Evolutionary conservation across 2,888 invertebrate genomes (phyloP).

Genomic region (Dexiosoma caninum): DNA sequence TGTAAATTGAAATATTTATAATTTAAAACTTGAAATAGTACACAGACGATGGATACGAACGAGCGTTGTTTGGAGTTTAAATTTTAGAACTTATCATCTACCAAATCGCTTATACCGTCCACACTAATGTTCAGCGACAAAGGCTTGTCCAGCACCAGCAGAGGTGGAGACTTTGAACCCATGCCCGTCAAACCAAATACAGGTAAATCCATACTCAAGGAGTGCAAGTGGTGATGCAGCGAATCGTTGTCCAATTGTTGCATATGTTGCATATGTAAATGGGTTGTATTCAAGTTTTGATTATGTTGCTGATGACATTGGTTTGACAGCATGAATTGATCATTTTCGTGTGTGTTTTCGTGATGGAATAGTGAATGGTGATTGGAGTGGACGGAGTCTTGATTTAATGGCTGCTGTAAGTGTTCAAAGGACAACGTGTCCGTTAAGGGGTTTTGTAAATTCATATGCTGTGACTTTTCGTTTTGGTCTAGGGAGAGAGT

Average conservation of each 20-base stretch:
- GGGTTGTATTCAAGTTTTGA: slow-evolving; percentile 32
- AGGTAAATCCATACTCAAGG: slow-evolving; percentile 69
- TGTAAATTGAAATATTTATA: slow-evolving; percentile 27
- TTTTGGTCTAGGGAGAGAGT: slow-evolving; percentile 70
- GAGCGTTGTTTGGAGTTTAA: not conserved
- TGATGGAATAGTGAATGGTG: slow-evolving; percentile 32
- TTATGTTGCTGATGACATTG: slow-evolving; percentile 56
- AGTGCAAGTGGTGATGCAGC: slow-evolving; percentile 59
- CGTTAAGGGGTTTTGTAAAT: slow-evolving; percentile 31
- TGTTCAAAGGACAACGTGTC: slow-evolving; percentile 38
- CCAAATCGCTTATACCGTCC: slow-evolving; percentile 75
- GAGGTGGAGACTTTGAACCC: slow-evolving; percentile 72
- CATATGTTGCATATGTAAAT: slow-evolving; percentile 53
- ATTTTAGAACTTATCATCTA: slow-evolving; percentile 70
- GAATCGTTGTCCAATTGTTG: slow-evolving; percentile 60
- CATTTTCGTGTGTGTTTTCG: slow-evolving; percentile 32
- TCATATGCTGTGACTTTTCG: slow-evolving; percentile 25
- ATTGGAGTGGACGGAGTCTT: slow-evolving; percentile 7
- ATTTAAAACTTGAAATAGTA: not conserved
- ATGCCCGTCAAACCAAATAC: slow-evolving; percentile 67
- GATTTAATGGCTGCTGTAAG: slow-evolving; percentile 47
- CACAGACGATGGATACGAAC: not conserved
- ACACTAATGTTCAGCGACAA: slow-evolving; percentile 74
- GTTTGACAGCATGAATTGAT: slow-evolving; percentile 31
- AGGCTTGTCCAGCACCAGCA: slow-evolving; percentile 76